Evolutionary conservation across 2,797 vertebrate genomes (phyloP), one percentile per base, ranked within the genome.

Genomic region (Denticeps clupeoides): DNA sequence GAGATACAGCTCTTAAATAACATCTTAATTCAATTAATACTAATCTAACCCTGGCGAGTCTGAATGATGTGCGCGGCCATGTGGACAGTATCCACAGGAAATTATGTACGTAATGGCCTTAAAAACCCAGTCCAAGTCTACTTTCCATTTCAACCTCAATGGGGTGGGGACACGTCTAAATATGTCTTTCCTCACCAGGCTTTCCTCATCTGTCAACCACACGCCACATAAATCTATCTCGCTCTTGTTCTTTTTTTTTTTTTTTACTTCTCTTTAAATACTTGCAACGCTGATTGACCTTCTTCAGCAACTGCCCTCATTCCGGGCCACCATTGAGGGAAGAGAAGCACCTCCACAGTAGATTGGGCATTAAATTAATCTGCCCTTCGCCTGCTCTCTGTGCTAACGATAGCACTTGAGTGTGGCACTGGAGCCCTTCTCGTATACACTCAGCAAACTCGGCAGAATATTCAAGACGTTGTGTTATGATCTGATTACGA

Each of bases 251-350:
- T n/a, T n/a, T n/a, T n/a, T n/a, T n/a, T n/a, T n/a, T 60, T 55
- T 60, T 68, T 73, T 56, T 62, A 66, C 40, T 62, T 74, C 71
- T 78, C 79, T 77, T 77, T 82, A 82, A 83, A 81, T 77, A 80
- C 73, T 70, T 59, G 63, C 54, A 48, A 65, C 66, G 25, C 53
- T 51, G 41, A 40, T 38, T 77, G 80, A 84, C 81, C 81, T 82
- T 82, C 74, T 79, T 79, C 73, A 74, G 71, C 77, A 75, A 74
- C 69, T 82, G 81, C 77, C 79, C 83, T 83, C 69, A 47, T 83
- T 85, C 63, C 72, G 72, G 73, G 64, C 53, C 67, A 67, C 72
- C 70, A 68, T 68, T 77, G 51, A 72, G 74, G 77, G 74, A 78
- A 71, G 60, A 16, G 52, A 53, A 61, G 69, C 68, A 73, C 70